Base-by-base conservation (phyloP, 2,797 vertebrate genomes). In the Fistularia commersonii region DNA sequence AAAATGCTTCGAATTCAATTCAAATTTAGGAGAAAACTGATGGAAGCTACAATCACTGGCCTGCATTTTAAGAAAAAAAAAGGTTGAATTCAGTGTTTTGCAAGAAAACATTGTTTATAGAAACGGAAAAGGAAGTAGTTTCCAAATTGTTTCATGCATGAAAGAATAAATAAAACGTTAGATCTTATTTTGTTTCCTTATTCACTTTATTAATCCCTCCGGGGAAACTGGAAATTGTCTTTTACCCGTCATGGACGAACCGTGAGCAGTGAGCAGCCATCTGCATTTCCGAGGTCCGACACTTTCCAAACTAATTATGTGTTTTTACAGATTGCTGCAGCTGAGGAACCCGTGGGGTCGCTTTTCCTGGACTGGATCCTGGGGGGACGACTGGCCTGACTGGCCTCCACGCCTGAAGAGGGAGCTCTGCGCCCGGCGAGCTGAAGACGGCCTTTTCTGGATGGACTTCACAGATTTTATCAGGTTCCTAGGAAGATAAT, bases 371-470 rank as follows among this genome's bases (percentile, higher is more conserved):
- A 98, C 97, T 0, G 97, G 97, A 64, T 94, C 84, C 83, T 99
- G 97, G 97, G 98, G 96, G 0, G 97, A 98, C 0, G 95, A 96
- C 59, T 99, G 95, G 95, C 77, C 92, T 0, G 93, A 94, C 61
- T 99, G 96, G 97, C 95, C 96, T 0, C 87, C 90, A 23, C 85
- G 92, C 42, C 76, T 99, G 57, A 91, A 94, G 0, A 91, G 92
- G 0, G 96, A 98, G 69, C 90, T 99, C 58, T 95, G 96, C 94
- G 95, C 97, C 0, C 94, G 96, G 0, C 94, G 96, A 74, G 97
- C 95, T 90, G 95, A 95, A 0, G 97, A 99, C 66, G 97, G 97
- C 0, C 95, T 99, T 72, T 99, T 99, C 89, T 99, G 97, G 97
- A 98, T 99, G 92, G 96, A 98, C 75, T 99, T 98, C 72, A 92